phyloP scores from a whole-genome alignment of 1,140 invertebrate genomes.

The Bombus waltoni region DNA sequence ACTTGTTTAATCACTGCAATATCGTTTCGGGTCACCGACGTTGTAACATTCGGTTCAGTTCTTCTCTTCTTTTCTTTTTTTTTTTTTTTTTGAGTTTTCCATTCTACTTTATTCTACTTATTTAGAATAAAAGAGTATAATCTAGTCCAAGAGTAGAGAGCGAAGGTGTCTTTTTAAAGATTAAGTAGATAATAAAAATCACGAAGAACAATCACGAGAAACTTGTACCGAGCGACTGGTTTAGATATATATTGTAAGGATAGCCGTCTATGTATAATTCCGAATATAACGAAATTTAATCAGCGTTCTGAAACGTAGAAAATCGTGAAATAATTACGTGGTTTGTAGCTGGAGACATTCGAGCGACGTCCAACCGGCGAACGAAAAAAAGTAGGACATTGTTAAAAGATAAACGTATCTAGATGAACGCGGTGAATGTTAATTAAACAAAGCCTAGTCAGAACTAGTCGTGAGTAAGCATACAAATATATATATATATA shows the following conservation, averaged over 20 bases:
- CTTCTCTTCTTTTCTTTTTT: conserved; percentile 62
- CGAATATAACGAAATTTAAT: background rate
- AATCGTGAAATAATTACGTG: background rate
- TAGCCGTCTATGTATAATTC: background rate
- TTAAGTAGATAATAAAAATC: background rate
- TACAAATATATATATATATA: background rate
- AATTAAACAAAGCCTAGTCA: conserved; percentile 25
- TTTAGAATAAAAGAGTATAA: conserved; percentile 75
- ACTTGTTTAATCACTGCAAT: background rate
- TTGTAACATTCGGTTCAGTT: conserved; percentile 61
- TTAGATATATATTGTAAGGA: background rate
- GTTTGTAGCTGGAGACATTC: background rate
- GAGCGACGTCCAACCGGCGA: background rate
- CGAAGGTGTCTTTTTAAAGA: background rate
- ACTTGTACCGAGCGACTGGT: background rate
- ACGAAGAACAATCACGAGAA: background rate
- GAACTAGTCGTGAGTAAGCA: conserved; percentile 19
- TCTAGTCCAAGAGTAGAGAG: conserved; percentile 73
- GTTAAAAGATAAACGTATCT: conserved; percentile 14
- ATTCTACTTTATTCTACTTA: conserved; percentile 73
- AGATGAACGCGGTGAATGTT: conserved; percentile 19
- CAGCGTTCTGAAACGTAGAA: background rate
- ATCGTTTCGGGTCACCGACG: background rate
- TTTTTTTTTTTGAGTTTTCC: conserved; percentile 71
- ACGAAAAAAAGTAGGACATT: background rate